Evolutionary conservation across 2,888 invertebrate genomes (phyloP).

Genomic region (Diachrysia chrysitis): DNA sequence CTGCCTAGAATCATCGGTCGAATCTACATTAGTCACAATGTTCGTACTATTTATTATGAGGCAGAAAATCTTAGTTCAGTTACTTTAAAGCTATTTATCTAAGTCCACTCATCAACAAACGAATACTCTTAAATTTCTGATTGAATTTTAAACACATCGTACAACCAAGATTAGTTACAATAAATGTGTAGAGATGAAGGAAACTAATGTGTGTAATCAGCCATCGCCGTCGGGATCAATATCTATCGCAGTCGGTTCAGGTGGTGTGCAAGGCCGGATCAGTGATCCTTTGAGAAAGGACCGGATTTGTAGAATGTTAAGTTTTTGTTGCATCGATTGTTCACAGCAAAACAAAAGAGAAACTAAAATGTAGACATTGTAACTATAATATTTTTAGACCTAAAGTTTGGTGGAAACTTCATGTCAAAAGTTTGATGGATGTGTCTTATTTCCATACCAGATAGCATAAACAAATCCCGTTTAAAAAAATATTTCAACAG

Average conservation of each 20-base stretch:
- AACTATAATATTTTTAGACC: too few relatives aligned
- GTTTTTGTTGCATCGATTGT: background rate
- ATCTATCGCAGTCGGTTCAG: slow-evolving; percentile 28
- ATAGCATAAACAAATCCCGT: too few relatives aligned
- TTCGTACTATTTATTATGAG: background rate
- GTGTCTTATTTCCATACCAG: too few relatives aligned
- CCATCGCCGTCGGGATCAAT: slow-evolving; percentile 39
- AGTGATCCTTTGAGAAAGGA: slow-evolving; percentile 23
- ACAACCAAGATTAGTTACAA: slow-evolving; percentile 40
- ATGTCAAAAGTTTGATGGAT: too few relatives aligned
- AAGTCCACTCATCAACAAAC: background rate
- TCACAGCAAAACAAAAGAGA: background rate
- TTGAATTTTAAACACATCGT: background rate
- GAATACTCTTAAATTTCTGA: background rate
- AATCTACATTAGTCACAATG: background rate
- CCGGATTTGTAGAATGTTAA: slow-evolving; percentile 26
- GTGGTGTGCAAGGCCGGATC: slow-evolving; percentile 29
- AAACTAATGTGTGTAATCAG: slow-evolving; percentile 42
- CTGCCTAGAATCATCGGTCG: too few relatives aligned
- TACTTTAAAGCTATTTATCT: background rate
- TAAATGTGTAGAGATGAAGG: slow-evolving; percentile 42
- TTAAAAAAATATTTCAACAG: too few relatives aligned
- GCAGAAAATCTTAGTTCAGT: too few relatives aligned
- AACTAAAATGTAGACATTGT: too few relatives aligned
- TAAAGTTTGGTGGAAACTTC: too few relatives aligned